Evolutionary conservation across 2,797 vertebrate genomes (phyloP).

Genomic region (Trachurus trachurus): DNA sequence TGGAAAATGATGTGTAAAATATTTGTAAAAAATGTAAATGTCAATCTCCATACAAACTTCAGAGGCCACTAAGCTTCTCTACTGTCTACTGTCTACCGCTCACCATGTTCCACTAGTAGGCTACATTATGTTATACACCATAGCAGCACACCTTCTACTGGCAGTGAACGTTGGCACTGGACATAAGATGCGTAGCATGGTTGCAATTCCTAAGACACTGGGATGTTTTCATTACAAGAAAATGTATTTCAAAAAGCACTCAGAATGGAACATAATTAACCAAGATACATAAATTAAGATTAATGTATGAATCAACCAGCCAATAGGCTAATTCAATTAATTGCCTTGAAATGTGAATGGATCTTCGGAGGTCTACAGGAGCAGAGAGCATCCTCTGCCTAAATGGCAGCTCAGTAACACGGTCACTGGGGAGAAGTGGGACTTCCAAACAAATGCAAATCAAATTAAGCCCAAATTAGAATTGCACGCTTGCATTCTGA

Average conservation of each 20-base stretch:
- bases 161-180: background rate
- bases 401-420: constrained; percentile 37
- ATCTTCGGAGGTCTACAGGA: constrained; percentile 7
- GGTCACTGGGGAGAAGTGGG: constrained; percentile 47
- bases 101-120: background rate
- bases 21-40: background rate
- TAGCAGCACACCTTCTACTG: background rate
- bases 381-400: constrained; percentile 27
- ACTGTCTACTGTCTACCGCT: background rate
- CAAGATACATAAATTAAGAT: background rate
- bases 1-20: too few species aligned
- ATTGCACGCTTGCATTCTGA: constrained; percentile 64
- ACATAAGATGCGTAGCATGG: background rate
- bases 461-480: constrained; percentile 75
- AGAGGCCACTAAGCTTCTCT: background rate
- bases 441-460: constrained; percentile 73
- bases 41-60: background rate
- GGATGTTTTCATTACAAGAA: background rate
- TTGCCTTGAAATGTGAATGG: constrained; percentile 4
- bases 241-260: background rate
- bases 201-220: background rate
- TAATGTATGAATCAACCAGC: constrained; percentile 2
- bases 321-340: constrained; percentile 5
- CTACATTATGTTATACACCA: background rate
- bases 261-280: background rate